These are phyloP conservation scores for Theristicus caerulescens DNA, from an alignment of 2,113 vertebrate genomes.

Conservation along the genomic window DNA sequence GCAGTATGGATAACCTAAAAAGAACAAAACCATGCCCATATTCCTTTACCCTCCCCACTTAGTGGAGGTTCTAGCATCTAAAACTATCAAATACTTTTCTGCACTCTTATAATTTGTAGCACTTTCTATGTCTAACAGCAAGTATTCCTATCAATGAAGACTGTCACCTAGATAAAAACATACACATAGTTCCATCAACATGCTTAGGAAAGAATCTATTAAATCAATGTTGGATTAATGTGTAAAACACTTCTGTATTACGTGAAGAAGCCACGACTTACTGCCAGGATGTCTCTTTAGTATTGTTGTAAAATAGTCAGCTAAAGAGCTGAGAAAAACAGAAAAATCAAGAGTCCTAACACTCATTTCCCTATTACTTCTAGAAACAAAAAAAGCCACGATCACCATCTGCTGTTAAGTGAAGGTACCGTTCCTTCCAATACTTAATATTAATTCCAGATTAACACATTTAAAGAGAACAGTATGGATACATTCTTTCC, in stretches of 20 bases:
- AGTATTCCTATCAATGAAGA: not conserved
- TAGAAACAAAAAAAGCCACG: not conserved
- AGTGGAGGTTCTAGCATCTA: not conserved
- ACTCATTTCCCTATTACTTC: not conserved
- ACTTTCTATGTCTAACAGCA: not conserved
- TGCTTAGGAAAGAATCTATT: not conserved
- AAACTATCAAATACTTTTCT: not conserved
- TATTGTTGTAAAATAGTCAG: not conserved
- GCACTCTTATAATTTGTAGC: not conserved
- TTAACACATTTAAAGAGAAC: not conserved
- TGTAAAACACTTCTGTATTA: not conserved
- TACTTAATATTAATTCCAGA: not conserved
- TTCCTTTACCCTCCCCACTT: not conserved
- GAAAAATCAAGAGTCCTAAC: not conserved
- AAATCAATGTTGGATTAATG: accelerated
- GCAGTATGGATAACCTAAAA: not conserved
- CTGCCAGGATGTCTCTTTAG: not conserved
- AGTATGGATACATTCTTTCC: not conserved
- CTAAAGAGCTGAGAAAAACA: not conserved
- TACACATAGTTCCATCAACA: not conserved
- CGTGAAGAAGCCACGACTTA: not conserved
- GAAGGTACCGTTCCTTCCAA: not conserved
- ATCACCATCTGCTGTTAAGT: not conserved
- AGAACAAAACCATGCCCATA: not conserved
- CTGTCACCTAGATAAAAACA: not conserved